Base-by-base conservation (phyloP, 2,113 vertebrate species). In the Paradoxurus hermaphroditus region DNA sequence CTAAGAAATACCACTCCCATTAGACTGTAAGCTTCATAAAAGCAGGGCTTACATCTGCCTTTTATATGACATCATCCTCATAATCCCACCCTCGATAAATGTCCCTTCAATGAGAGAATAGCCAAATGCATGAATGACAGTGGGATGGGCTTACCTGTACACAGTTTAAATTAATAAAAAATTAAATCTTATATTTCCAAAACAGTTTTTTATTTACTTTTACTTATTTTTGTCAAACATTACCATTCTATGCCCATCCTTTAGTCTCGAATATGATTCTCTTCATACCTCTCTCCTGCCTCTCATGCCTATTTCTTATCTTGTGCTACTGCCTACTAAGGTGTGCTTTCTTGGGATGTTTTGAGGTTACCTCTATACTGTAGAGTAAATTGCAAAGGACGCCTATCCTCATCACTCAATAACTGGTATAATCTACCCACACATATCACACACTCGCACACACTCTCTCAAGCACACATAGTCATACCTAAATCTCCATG, bases 231-330 rank as follows among this genome's bases (percentile, higher is more conserved):
- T 21, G 7, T 65, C 44, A 65, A 7, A 7, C 0, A 67, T 39
- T 39, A 36, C 23, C 36, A 49, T 36, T 73, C 4, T 3, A 62
- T 34, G 0, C 8, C 44, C 83, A 62, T 11, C 53, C 10, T 2
- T 7, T 29, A 62, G 25, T 12, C 14, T 13, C 9, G 12, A 7
- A 25, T 41, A 63, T 14, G 23, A 72, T 25, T 85, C 16, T 59
- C 12, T 23, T 3, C 8, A 39, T 19, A 39, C 3, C 0, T 31
- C 5, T 46, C 1, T 14, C 8, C 44, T 23, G 19, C 9, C 5
- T 3, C 14, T 46, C 3, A 23, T 16, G 34, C 1, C 3, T 86
- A 8, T 25, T 68, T 94, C 31, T 79, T 16, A 36, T 41, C 13
- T 73, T 59, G 13, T 72, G 29, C 18, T 41, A 10, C n/a, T 85